Evolutionary conservation across 2,888 invertebrate genomes (phyloP).

Genomic region (Thereva unica): DNA sequence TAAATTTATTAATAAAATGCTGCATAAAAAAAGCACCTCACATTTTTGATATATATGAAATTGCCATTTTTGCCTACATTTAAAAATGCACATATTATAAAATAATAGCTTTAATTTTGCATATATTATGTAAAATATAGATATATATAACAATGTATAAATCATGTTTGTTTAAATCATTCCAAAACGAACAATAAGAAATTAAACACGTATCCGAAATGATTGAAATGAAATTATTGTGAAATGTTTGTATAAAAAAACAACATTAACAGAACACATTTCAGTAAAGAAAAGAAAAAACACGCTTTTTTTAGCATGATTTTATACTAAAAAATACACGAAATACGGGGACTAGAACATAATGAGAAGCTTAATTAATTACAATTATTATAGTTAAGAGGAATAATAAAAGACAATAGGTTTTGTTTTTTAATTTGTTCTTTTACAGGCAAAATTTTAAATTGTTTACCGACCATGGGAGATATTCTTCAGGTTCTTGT

Average conservation of each 20-base stretch:
- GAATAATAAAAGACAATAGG: constrained; percentile 2
- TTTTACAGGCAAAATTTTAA: constrained; percentile 3
- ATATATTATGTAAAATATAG: neutral
- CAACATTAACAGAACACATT: too few species aligned
- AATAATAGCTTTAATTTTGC: constrained; percentile 9
- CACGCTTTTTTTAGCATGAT: too few species aligned
- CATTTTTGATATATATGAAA: constrained; percentile 1
- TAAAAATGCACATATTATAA: constrained; percentile 42
- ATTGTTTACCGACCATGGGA: constrained; percentile 74
- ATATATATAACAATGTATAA: too few species aligned
- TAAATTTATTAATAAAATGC: neutral
- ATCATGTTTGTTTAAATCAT: too few species aligned
- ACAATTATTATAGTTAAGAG: neutral
- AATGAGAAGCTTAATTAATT: too few species aligned
- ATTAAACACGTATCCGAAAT: too few species aligned
- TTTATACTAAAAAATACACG: too few species aligned
- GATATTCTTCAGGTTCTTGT: constrained; percentile 75
- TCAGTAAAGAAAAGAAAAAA: too few species aligned
- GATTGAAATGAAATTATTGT: too few species aligned
- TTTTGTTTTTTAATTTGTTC: neutral
- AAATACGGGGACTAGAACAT: too few species aligned
- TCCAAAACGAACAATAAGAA: too few species aligned
- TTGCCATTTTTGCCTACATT: neutral
- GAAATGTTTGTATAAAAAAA: too few species aligned
- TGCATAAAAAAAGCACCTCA: neutral